phyloP scores from a whole-genome alignment of 2,113 vertebrate genomes.

The Synodontis membranacea region DNA sequence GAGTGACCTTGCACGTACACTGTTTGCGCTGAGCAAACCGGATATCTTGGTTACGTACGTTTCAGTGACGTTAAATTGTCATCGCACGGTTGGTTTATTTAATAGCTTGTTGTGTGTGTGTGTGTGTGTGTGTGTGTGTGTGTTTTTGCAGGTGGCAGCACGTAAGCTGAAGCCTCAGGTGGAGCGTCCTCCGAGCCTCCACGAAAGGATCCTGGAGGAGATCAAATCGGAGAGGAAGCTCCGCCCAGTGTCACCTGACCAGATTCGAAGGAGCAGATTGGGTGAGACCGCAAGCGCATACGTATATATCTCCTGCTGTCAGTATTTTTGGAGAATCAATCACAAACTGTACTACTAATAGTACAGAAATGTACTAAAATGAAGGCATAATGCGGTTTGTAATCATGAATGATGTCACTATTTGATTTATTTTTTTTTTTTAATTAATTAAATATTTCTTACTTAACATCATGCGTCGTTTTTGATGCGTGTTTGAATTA shows the following conservation, averaged over 20 bases:
- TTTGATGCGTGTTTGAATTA: neutral
- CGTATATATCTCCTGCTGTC: too few relatives aligned
- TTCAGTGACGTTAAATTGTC: neutral
- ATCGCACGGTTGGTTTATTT: neutral
- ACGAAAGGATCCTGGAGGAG: slow-evolving; percentile 92
- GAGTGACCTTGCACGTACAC: slow-evolving; percentile 56
- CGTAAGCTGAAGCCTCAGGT: slow-evolving; percentile 93
- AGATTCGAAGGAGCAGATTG: slow-evolving; percentile 81
- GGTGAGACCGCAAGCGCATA: slow-evolving; percentile 74
- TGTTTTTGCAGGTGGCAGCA: slow-evolving; percentile 79
- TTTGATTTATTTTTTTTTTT: too few relatives aligned
- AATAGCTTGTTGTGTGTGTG: neutral
- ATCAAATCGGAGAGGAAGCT: slow-evolving; percentile 95
- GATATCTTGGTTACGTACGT: neutral
- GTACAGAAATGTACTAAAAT: too few relatives aligned
- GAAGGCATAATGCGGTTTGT: neutral
- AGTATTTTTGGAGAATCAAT: neutral
- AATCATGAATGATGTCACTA: neutral
- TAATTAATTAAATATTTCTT: neutral
- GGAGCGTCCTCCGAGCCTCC: slow-evolving; percentile 88
- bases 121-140: slow-evolving; percentile 3
- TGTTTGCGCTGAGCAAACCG: neutral
- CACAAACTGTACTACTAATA: neutral
- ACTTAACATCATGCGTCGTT: too few relatives aligned
- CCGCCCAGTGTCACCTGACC: slow-evolving; percentile 88